Base-by-base conservation (phyloP, 1,140 invertebrate species). In the Chironomus striatipennis region DNA sequence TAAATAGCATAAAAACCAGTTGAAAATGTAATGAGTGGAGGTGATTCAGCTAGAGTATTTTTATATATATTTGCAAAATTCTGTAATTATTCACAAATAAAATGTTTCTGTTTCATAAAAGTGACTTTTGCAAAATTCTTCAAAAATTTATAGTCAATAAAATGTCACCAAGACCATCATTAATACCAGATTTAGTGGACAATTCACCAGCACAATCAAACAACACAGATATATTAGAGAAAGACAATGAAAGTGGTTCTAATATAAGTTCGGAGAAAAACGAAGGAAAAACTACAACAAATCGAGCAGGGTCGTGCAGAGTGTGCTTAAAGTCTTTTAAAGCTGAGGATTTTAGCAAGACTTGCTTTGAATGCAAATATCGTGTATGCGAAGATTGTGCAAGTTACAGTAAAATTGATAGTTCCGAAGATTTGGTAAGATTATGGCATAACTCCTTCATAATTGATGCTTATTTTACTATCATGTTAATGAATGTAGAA, bases 361-460 rank as follows among this genome's bases (percentile, higher is more conserved):
- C 89, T 20, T 96, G 94, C 84, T 90, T 88, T 79, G 93, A 94
- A 82, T 96, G 94, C 83, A 89, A 92, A 79, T 91, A 94, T 79
- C 89, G 92, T 77, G 93, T 96, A 57, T 96, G 94, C 81, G 94
- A 96, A 81, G 94, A 96, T 83, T 96, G 94, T 79, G 92, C 92
- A 73, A 94, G 92, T 47, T 96, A 95, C 82, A 94, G 92, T 76
- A 93, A 91, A 79, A 87, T 89, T 72, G 88, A 90, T 67, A 91
- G 93, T 78, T 89, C 91, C 76, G 89, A 93, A 79, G 92, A 93
- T 79, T 87, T 88, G 83, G 91, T 93, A 85, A 88, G 83, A 20
- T 70, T n/a, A 72, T 72, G 21, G 2, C 21, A n/a, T 18, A 72
- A 18, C 9, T 72, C 21, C 9, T 72, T 72, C 10, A 72, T 72